Evolutionary conservation across 2,797 vertebrate species (phyloP).

Genomic region (Clangula hyemalis): DNA sequence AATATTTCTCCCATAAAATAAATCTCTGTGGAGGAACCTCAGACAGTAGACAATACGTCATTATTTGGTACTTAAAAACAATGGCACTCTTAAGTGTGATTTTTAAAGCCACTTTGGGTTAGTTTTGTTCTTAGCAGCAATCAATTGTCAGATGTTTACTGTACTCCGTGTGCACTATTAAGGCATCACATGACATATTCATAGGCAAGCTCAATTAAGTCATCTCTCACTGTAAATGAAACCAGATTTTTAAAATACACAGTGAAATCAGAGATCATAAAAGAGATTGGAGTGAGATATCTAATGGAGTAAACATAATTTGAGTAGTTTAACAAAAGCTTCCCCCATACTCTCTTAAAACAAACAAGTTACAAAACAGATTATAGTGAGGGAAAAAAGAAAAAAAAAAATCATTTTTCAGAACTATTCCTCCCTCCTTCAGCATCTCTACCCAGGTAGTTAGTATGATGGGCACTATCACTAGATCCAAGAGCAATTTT

Average conservation of each 20-base stretch:
- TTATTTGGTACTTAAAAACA: neutral
- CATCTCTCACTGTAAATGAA: constrained; percentile 17
- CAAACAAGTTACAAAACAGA: neutral
- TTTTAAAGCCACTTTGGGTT: constrained; percentile 34
- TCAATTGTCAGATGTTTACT: constrained; percentile 42
- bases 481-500: neutral
- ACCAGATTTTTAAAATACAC: constrained; percentile 27
- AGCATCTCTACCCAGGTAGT: neutral
- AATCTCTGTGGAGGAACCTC: neutral
- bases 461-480: neutral
- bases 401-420: neutral
- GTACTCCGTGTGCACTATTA: constrained; percentile 39
- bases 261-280: constrained; percentile 35
- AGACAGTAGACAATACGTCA: neutral
- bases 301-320: neutral
- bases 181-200: constrained; percentile 17
- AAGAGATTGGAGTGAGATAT: neutral
- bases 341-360: neutral
- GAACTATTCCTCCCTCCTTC: neutral
- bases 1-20: neutral
- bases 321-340: neutral
- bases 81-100: neutral
- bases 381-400: neutral
- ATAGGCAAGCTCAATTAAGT: constrained; percentile 32
- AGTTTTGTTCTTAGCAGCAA: constrained; percentile 44